phyloP scores from a whole-genome alignment of 2,888 invertebrate genomes.

The Leptinotarsa rubiginosa region DNA sequence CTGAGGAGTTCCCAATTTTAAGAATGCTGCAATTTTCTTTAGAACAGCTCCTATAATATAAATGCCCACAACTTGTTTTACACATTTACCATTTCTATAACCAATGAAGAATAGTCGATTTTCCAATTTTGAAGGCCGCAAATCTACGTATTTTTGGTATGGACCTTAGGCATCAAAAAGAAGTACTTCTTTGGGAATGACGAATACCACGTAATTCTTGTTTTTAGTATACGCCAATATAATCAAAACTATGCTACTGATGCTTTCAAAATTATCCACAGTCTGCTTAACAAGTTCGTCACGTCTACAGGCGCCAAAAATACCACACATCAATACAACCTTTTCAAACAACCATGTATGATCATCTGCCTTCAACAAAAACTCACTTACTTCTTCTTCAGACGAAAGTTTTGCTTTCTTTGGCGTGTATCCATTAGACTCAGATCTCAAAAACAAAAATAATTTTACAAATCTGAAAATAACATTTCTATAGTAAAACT shows the following conservation, averaged over 20 bases:
- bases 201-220: neutral
- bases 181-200: conserved; percentile 1
- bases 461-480: neutral
- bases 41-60: neutral
- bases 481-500: neutral
- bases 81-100: conserved; percentile 1
- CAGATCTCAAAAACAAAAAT: neutral
- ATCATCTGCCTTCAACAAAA: neutral
- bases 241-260: neutral
- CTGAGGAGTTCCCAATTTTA: no score
- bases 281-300: neutral
- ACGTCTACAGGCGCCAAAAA: neutral
- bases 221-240: neutral
- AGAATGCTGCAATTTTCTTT: neutral
- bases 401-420: neutral
- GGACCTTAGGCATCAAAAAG: conserved; percentile 5
- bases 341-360: neutral
- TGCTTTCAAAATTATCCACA: neutral
- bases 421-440: neutral
- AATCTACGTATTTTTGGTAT: neutral
- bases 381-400: neutral
- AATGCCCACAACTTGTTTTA: neutral
- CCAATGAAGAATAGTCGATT: neutral
- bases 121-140: neutral
- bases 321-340: neutral